Percentiles rank a stretch among this genome's conserved stretches.
phyloP scores from a whole-genome alignment of 2,113 vertebrate genomes.

The Xenotilapia caudafasciata region DNA sequence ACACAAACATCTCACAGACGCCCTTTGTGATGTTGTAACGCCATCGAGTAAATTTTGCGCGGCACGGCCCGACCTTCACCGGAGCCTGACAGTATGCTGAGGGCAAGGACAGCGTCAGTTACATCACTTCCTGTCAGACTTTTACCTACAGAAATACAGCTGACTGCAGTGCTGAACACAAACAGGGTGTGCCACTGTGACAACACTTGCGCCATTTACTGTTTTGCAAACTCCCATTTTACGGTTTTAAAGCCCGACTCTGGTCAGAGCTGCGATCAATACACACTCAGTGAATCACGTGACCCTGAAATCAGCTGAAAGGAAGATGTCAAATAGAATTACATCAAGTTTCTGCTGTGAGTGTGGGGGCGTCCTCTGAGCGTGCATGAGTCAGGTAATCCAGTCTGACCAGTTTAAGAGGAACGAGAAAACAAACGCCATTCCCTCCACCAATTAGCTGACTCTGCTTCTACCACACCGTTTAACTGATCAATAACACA shows the following conservation, averaged over 20 bases:
- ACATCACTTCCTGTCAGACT: neutral
- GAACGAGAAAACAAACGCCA: neutral
- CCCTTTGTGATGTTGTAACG: slow-evolving; percentile 66
- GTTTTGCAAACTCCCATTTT: neutral
- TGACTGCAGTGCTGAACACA: neutral
- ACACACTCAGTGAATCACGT: neutral
- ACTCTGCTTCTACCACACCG: neutral
- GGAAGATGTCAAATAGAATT: neutral
- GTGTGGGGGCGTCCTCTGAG: neutral
- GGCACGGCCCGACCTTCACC: slow-evolving; percentile 82
- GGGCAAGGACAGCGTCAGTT: neutral
- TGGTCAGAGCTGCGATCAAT: neutral
- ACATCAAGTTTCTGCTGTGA: neutral
- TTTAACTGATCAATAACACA: neutral
- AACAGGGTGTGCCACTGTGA: neutral
- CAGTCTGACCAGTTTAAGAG: slow-evolving; percentile 21
- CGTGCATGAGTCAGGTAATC: neutral
- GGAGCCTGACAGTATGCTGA: slow-evolving; percentile 78
- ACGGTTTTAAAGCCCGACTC: neutral
- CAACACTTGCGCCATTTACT: neutral
- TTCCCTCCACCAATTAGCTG: neutral
- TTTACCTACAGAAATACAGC: neutral
- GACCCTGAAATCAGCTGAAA: neutral
- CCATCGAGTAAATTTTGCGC: slow-evolving; percentile 85
- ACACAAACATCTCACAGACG: slow-evolving; percentile 76